Evolutionary conservation across 1,140 invertebrate species (phyloP).

Genomic region (Pseudomyrmex flavicornis): DNA sequence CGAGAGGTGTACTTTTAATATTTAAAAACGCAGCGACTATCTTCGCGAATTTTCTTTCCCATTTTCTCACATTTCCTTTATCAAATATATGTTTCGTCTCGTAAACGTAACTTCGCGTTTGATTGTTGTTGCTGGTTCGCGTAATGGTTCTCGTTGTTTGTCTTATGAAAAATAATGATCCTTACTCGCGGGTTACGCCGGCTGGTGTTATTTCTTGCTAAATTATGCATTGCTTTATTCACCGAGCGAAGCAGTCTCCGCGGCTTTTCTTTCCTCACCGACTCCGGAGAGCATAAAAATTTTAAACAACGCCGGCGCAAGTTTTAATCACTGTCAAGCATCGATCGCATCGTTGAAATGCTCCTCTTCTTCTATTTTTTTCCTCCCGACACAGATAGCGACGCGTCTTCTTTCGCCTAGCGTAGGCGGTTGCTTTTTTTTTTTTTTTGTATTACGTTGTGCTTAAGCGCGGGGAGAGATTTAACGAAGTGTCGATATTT

Average conservation of each 20-base stretch:
- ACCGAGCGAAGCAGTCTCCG: neutral
- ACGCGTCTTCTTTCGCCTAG: neutral
- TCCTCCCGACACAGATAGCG: neutral
- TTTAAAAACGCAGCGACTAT: no score
- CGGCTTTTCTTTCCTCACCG: neutral
- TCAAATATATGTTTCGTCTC: no score
- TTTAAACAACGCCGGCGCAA: constrained; percentile 33
- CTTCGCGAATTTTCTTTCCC: no score
- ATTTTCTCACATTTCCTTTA: no score
- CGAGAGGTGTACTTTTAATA: no score
- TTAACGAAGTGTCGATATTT: neutral
- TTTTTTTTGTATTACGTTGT: neutral
- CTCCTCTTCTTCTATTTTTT: constrained; percentile 16
- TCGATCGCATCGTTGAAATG: constrained; percentile 14
- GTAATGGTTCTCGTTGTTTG: neutral
- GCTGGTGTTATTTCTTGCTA: neutral
- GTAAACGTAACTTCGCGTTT: no score
- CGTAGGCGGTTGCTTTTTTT: neutral
- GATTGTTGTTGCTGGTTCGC: no score
- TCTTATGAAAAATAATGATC: constrained; percentile 1
- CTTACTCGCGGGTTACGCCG: neutral
- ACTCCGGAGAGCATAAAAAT: neutral
- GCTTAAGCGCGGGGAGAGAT: neutral
- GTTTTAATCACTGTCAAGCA: constrained; percentile 38
- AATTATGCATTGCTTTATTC: constrained; percentile 34